Base-by-base conservation (phyloP, 2,797 vertebrate species). In the Sarcophilus harrisii region DNA sequence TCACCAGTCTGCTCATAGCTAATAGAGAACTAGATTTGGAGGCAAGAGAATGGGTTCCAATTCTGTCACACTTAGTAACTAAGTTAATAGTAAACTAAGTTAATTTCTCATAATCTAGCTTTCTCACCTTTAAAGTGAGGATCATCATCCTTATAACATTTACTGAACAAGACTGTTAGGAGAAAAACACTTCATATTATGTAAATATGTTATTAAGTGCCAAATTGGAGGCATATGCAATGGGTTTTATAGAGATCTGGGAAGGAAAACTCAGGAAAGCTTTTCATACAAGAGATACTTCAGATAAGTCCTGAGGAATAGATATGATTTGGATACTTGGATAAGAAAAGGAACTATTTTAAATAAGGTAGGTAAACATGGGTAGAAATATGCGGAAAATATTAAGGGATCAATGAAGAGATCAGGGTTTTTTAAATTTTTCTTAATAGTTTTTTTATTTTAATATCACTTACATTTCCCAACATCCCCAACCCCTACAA, bases 191-290 rank as follows among this genome's bases (percentile, higher is more conserved):
- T 62, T 9, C 60, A 62, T 60, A 32, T 30, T 62, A 32, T 62
- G 5, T 32, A 62, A 62, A 32, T 29, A 59, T 62, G 59, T 91
- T 87, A 93, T 92, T 87, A 93, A 94, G 45, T 95, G 60, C 24
- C 91, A 93, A 45, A 45, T 27, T 55, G 62, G n/a, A 57, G 55
- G 29, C 54, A 52, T 14, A 66, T 29, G 12, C 91, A 49, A 13
- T 87, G 58, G n/a, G 30, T 92, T n/a, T 13, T 59, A 2, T 27
- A 87, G 92, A 90, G 73, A 58, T 95, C 58, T 91, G 54, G 57
- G 91, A 81, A 93, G 90, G 90, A 94, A 73, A 30, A 91, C 57
- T 91, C 90, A 90, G 52, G 8, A 32, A 62, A 90, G 90, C n/a
- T 90, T 55, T 91, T 95, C 57, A 4, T 91, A 54, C 60, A 81